Conservation (phyloP, 2,797 vertebrate genomes). For the Coregonus sp. region DNA sequence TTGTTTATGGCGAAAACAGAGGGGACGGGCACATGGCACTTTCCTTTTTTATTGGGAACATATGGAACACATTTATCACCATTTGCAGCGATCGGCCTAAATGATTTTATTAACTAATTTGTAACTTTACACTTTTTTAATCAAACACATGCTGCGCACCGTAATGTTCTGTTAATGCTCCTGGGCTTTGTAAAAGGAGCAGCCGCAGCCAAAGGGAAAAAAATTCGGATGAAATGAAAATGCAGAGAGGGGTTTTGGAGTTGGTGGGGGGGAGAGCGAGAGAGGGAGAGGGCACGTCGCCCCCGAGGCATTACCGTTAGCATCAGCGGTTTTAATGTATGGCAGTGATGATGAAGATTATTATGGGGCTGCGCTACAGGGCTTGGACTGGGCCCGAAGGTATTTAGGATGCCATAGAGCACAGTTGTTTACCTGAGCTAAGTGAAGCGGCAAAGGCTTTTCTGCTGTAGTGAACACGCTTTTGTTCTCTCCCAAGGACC, state of each 20-base stretch:
- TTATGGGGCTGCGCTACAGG: conserved; percentile 38
- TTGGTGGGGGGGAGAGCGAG: conserved; percentile 15
- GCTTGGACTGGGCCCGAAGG: conserved; percentile 35
- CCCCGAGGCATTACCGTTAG: conserved; percentile 42
- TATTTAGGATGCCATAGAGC: conserved; percentile 52
- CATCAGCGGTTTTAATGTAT: conserved; percentile 44
- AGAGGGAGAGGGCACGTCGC: conserved; percentile 12
- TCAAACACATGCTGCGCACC: conserved; percentile 75
- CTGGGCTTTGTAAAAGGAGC: conserved; percentile 75
- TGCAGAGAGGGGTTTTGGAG: conserved; percentile 22
- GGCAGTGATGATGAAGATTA: conserved; percentile 57
- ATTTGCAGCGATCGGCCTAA: conserved; percentile 73
- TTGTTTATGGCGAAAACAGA: conserved; percentile 76
- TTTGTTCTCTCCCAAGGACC: conserved; percentile 22
- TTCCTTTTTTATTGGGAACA: conserved; percentile 77
- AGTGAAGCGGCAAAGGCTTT: conserved; percentile 35
- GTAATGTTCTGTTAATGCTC: conserved; percentile 77
- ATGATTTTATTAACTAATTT: conserved; percentile 79
- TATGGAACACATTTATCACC: conserved; percentile 79
- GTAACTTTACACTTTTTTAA: conserved; percentile 78
- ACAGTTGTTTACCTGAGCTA: conserved; percentile 59
- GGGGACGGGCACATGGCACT: conserved; percentile 77
- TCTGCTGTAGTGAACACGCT: conserved; percentile 22
- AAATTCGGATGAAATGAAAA: conserved; percentile 47
- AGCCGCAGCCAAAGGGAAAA: conserved; percentile 70